phyloP scores from a whole-genome alignment of 2,113 vertebrate genomes.

The Podilymbus podiceps region DNA sequence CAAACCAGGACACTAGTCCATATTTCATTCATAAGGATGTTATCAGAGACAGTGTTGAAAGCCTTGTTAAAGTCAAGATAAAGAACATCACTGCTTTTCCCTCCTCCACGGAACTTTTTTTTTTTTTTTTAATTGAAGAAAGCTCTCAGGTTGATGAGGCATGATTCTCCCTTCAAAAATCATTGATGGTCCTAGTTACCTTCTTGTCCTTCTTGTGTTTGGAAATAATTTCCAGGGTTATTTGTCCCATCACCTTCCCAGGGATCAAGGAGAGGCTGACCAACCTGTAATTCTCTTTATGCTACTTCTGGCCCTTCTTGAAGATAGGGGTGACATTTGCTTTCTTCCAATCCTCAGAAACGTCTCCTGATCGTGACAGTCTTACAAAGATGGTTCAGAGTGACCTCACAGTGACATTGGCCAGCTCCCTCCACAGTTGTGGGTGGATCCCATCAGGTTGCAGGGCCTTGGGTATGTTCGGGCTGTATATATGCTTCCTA shows the following conservation, averaged over 20 bases:
- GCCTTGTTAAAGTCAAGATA: neutral
- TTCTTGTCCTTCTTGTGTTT: neutral
- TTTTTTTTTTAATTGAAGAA: neutral
- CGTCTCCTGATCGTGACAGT: neutral
- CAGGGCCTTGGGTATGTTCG: neutral
- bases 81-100: neutral
- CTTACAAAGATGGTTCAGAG: neutral
- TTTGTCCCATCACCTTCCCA: neutral
- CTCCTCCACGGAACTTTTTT: neutral
- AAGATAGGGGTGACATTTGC: neutral
- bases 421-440: neutral
- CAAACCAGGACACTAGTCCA: neutral
- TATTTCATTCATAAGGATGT: neutral
- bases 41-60: neutral
- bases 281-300: neutral
- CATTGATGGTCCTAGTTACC: neutral
- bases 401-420: neutral
- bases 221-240: neutral
- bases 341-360: neutral
- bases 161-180: neutral
- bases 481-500: neutral
- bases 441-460: neutral
- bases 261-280: neutral
- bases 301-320: neutral
- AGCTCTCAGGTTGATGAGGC: neutral